These are phyloP conservation scores for Peucedramus taeniatus DNA, from an alignment of 2,113 vertebrate species.

Conservation along the genomic window DNA sequence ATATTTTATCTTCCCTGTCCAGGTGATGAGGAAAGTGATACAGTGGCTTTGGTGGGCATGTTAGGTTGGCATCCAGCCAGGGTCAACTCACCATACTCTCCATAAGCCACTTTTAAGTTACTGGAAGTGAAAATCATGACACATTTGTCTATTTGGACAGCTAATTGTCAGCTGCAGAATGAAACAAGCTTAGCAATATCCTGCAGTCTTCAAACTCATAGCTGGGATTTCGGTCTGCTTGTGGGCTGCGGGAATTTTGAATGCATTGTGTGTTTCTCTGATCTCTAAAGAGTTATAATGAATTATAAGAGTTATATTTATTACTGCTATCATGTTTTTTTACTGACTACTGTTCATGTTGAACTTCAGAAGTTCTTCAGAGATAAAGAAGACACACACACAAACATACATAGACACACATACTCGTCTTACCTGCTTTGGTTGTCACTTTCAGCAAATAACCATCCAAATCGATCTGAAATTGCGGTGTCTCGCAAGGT, in stretches of 20 bases:
- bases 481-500: slow-evolving; percentile 84
- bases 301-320: no score
- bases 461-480: slow-evolving; percentile 91
- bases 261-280: not conserved
- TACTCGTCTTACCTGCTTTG: slow-evolving; percentile 78
- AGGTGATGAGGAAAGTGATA: not conserved
- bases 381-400: not conserved
- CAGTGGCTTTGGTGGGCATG: not conserved
- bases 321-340: not conserved
- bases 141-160: not conserved
- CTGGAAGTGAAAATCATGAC: not conserved
- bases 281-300: not conserved
- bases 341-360: not conserved
- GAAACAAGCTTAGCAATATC: not conserved
- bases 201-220: not conserved
- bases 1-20: not conserved
- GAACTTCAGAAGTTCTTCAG: not conserved
- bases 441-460: slow-evolving; percentile 96
- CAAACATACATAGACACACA: not conserved
- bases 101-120: not conserved
- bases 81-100: not conserved
- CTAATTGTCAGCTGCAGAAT: not conserved
- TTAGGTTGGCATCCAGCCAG: not conserved
- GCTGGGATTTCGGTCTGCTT: not conserved
- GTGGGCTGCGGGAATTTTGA: not conserved